Percentiles rank a stretch among this genome's conserved stretches.
phyloP scores from a whole-genome alignment of 2,113 vertebrate genomes.

The Caranx melampygus region DNA sequence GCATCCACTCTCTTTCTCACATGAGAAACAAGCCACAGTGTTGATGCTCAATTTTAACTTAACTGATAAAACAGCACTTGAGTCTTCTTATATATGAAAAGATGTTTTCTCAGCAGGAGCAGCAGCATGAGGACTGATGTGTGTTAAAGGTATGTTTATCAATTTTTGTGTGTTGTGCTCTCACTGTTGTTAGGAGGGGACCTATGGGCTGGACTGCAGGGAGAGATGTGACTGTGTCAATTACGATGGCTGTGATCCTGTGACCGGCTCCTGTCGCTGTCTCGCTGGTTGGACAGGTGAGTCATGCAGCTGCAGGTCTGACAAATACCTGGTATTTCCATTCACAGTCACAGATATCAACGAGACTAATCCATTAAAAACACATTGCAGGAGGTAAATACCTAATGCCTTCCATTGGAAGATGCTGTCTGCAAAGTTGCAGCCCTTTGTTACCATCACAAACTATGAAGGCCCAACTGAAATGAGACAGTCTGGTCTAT shows the following conservation, averaged over 20 bases:
- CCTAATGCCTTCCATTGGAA: no score
- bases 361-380: no score
- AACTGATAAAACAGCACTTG: no score
- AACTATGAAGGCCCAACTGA: no score
- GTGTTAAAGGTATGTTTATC: no score
- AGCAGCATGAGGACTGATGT: background rate
- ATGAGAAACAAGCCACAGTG: background rate
- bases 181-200: conserved; percentile 85
- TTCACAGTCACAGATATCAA: no score
- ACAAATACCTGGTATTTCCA: no score
- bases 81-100: background rate
- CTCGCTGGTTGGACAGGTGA: conserved; percentile 93
- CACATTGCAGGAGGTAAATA: no score
- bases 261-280: conserved; percentile 90
- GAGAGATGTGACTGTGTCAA: conserved; percentile 90
- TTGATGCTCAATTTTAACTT: background rate
- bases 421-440: no score
- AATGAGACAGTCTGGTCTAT: no score
- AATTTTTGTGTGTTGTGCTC: background rate
- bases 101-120: background rate
- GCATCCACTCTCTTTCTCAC: background rate
- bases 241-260: conserved; percentile 88
- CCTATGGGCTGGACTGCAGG: conserved; percentile 88
- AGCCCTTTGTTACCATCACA: no score
- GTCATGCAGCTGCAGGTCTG: background rate